phyloP scores from a whole-genome alignment of 2,113 vertebrate genomes.

The Castor canadensis region DNA sequence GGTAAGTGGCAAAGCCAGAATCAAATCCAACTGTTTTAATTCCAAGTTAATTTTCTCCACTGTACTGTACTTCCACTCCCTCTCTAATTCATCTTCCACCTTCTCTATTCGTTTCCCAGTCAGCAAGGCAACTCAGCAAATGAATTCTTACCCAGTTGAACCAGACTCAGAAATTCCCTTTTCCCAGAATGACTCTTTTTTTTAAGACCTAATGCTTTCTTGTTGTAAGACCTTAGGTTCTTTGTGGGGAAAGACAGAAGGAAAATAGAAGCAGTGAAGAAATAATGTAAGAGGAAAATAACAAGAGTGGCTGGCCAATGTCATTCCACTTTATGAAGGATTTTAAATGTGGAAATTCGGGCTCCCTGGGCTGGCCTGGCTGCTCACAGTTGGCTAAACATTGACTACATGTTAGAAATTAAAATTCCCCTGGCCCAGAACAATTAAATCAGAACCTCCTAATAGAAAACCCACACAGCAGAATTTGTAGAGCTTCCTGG shows the following conservation, averaged over 20 bases:
- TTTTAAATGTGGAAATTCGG: neutral
- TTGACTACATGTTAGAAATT: too few species aligned
- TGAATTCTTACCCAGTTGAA: neutral
- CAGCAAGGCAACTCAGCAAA: neutral
- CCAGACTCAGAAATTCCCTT: neutral
- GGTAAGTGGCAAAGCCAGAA: neutral
- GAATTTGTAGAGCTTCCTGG: neutral
- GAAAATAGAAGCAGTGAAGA: neutral
- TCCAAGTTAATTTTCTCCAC: neutral
- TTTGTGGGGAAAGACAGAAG: neutral
- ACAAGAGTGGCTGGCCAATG: neutral
- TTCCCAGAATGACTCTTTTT: neutral
- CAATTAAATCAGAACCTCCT: constrained; percentile 44
- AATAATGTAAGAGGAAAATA: neutral
- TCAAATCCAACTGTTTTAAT: constrained; percentile 23
- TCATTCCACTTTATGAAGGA: neutral
- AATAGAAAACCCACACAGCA: neutral
- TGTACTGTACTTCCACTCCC: neutral
- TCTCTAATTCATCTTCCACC: neutral
- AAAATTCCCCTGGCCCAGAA: neutral
- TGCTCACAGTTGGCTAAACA: neutral
- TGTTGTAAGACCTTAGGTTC: neutral
- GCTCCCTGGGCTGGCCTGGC: accelerated
- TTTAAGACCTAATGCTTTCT: too few species aligned
- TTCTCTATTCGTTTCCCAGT: neutral